Base-by-base conservation (phyloP, 2,888 invertebrate species). In the Pyrocoelia pectoralis region DNA sequence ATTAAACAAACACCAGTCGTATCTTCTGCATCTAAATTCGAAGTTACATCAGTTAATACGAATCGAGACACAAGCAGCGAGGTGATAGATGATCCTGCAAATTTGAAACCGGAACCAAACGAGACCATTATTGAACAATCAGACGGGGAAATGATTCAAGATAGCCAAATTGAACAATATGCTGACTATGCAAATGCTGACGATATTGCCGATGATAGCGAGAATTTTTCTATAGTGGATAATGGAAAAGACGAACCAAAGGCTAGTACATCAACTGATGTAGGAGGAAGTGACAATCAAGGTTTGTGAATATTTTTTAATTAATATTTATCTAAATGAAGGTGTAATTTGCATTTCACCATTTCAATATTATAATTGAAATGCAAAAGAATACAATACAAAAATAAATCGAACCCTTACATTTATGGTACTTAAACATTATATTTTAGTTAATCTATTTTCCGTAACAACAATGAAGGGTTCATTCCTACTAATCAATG, bases 31-130 rank as follows among this genome's bases (percentile, higher is more conserved):
- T 17, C 24, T n/a, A 52, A 48, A 29, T 9, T 46, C 2, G 56
- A 51, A 15, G 46, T 19, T 8, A 13, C 33, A 1, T 14, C 54
- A 28, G 40, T n/a, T 33, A 38, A 13, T 54, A 15, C 33, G n/a
- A n/a, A n/a, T n/a, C n/a, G n/a, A n/a, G n/a, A n/a, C 13, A 52
- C 40, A 10, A 46, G 10, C 49, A 43, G 50, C 13, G 29, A 64
- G 55, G 59, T 50, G 18, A 46, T 55, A 18, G 68, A 71, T 14
- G 64, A 74, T 56, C 51, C 73, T 13, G 72, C 79, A 54, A 77
- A 79, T 51, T 78, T 80, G 66, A 81, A 81, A 76, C 76, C 80
- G 75, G 81, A 81, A 76, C 81, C 81, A 2, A 77, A 76, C 52
- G 81, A 80, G 55, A 74, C 72, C 49, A 71, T 6, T 24, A 24